Percentiles rank a stretch among this genome's conserved stretches.
Conservation (phyloP, 2,797 vertebrate genomes). For the Myotis pilosus region DNA sequence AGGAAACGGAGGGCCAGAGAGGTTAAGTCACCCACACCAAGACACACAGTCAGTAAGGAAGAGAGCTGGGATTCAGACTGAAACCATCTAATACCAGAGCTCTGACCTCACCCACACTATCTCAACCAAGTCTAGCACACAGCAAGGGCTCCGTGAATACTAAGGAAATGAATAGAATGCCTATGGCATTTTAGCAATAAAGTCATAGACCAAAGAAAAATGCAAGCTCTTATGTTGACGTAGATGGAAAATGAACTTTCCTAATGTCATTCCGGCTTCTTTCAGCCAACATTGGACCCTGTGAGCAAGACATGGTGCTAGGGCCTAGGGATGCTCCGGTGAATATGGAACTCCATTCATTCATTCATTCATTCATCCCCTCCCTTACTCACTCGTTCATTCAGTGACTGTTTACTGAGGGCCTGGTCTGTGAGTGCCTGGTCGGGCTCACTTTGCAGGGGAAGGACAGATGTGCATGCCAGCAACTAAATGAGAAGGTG, state of each 20-base stretch:
- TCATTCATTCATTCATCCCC: not conserved
- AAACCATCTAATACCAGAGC: not conserved
- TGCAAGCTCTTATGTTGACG: not conserved
- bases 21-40: not conserved
- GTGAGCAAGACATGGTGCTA: not conserved
- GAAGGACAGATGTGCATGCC: fast-evolving
- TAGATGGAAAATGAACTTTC: not conserved
- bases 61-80: too few species aligned
- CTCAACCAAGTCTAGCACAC: not conserved
- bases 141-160: not conserved
- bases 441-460: fast-evolving
- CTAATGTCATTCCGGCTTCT: not conserved
- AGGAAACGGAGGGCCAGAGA: not conserved
- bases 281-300: not conserved
- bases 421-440: not conserved
- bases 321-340: not conserved
- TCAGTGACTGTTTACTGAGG: fast-evolving
- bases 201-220: not conserved
- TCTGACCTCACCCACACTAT: fast-evolving
- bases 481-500: not conserved
- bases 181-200: not conserved
- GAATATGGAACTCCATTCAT: not conserved
- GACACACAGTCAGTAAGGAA: not conserved
- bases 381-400: not conserved
- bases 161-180: not conserved